A percentile compares a stretch with the other conserved stretches of the same genome.
Conservation (phyloP, 2,113 vertebrate species). For the Prochilodus magdalenae region DNA sequence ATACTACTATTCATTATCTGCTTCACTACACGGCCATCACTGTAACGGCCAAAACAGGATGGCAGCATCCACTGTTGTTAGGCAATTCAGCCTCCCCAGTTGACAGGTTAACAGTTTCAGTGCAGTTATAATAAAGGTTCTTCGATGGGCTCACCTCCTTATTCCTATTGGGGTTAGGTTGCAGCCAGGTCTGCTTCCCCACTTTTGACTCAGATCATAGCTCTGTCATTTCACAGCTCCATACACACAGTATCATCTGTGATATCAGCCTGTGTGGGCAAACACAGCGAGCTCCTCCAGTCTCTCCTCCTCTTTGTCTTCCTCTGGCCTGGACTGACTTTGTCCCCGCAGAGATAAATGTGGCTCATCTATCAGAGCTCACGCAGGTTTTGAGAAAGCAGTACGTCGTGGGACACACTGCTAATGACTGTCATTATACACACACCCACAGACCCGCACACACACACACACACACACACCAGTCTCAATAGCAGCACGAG, state of each 20-base stretch:
- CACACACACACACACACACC: background rate
- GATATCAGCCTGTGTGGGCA: constrained; percentile 1
- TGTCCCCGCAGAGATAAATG: constrained; percentile 25
- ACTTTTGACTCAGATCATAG: no score
- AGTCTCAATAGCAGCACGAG: background rate
- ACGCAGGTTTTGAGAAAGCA: constrained; percentile 22
- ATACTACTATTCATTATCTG: no score
- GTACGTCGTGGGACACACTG: constrained; percentile 32
- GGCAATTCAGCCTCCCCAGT: no score
- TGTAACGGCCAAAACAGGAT: no score
- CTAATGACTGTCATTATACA: constrained; percentile 48
- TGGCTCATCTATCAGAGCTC: constrained; percentile 40
- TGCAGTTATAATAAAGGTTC: no score
- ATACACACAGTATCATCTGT: background rate
- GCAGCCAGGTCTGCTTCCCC: no score
- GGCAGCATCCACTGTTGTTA: no score
- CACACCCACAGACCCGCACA: background rate
- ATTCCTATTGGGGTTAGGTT: no score
- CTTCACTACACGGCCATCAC: no score
- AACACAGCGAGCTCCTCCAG: background rate
- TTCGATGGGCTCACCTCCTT: no score
- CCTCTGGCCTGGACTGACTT: constrained; percentile 10
- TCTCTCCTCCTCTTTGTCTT: constrained; percentile 20
- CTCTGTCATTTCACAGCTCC: background rate
- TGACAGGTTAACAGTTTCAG: no score